phyloP scores from a whole-genome alignment of 2,113 vertebrate genomes.

The Burhinus oedicnemus region DNA sequence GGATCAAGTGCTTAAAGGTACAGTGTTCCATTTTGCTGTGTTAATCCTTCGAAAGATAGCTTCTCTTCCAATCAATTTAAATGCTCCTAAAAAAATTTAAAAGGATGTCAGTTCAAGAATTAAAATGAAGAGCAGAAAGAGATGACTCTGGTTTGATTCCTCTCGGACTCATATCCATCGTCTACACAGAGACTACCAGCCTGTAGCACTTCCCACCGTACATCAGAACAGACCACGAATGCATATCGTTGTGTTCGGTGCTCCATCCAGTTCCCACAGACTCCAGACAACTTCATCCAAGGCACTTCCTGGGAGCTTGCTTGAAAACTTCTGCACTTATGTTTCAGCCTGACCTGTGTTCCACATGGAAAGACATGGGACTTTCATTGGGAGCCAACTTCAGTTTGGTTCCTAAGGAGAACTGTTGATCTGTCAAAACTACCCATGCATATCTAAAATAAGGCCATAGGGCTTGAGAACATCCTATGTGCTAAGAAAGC shows the following conservation, averaged over 20 bases:
- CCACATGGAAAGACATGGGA: neutral
- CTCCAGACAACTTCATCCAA: neutral
- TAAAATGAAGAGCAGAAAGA: neutral
- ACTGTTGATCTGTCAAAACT: neutral
- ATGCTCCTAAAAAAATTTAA: neutral
- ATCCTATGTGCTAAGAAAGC: neutral
- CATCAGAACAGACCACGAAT: neutral
- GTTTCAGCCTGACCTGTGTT: neutral
- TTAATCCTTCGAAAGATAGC: neutral
- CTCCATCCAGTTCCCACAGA: neutral
- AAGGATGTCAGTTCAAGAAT: neutral
- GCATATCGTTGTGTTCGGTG: neutral
- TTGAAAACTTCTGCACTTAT: neutral
- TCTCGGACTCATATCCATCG: neutral
- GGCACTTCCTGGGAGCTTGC: neutral
- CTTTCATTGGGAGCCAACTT: neutral
- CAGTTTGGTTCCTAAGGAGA: neutral
- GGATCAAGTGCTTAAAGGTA: neutral
- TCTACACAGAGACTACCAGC: neutral
- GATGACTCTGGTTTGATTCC: neutral
- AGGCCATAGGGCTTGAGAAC: neutral
- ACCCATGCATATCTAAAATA: neutral
- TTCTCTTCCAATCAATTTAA: neutral
- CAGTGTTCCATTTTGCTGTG: neutral
- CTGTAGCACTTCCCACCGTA: fast-evolving